phyloP scores from a whole-genome alignment of 1,140 invertebrate genomes.

The Neodiprion virginianus region DNA sequence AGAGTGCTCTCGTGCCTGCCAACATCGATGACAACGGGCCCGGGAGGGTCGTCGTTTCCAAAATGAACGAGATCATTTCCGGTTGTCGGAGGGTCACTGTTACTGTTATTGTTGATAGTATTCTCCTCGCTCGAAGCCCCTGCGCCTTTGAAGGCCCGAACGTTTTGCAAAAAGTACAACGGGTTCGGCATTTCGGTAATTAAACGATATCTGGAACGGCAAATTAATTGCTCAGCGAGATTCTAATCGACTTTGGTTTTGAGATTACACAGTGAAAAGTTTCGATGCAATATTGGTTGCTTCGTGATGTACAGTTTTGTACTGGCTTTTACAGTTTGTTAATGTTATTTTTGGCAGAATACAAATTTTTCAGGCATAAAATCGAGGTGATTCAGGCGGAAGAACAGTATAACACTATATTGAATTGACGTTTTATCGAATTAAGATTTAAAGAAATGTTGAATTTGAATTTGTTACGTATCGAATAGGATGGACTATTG shows the following conservation, averaged over 20 bases:
- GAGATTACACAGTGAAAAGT: too few relatives aligned
- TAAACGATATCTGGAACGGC: neutral
- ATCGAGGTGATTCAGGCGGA: too few relatives aligned
- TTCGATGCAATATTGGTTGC: too few relatives aligned
- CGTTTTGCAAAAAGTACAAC: slow-evolving; percentile 8
- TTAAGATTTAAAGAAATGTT: too few relatives aligned
- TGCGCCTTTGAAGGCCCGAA: neutral
- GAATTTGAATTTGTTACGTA: too few relatives aligned
- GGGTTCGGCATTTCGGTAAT: slow-evolving; percentile 7
- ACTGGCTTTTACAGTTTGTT: too few relatives aligned
- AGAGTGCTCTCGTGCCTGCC: neutral
- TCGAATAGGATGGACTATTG: too few relatives aligned
- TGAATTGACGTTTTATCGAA: too few relatives aligned
- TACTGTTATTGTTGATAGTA: neutral
- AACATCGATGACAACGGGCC: slow-evolving; percentile 6
- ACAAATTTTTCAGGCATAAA: too few relatives aligned
- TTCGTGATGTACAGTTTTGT: too few relatives aligned
- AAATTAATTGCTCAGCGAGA: neutral
- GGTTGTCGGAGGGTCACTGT: neutral
- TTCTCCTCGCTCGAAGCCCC: neutral
- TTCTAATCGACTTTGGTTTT: neutral
- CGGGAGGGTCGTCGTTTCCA: neutral
- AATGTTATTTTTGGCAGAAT: too few relatives aligned
- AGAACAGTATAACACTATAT: too few relatives aligned
- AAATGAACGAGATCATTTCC: neutral